These are phyloP conservation scores for Lepilemur septentrionalis DNA, from an alignment of 2,797 vertebrate species.

Conservation along the genomic window DNA sequence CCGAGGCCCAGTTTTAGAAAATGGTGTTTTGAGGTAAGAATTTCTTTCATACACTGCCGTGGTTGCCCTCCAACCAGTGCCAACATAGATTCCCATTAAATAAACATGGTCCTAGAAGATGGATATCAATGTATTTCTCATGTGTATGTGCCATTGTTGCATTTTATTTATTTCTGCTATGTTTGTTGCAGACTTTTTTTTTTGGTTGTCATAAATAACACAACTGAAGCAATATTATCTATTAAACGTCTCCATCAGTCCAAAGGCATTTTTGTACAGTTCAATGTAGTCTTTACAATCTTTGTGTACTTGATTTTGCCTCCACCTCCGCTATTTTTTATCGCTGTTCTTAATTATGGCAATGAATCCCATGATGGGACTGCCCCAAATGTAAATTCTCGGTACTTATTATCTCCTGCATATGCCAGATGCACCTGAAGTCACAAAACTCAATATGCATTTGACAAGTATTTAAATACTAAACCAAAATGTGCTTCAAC, in stretches of 20 bases:
- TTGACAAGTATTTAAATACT: conserved; percentile 60
- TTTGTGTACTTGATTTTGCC: neutral
- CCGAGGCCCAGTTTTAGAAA: neutral
- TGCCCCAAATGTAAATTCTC: conserved; percentile 23
- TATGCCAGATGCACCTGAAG: conserved; percentile 45
- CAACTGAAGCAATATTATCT: neutral
- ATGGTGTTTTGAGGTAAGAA: neutral
- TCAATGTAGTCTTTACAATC: neutral
- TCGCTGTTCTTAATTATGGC: conserved; percentile 48
- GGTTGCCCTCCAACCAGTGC: neutral
- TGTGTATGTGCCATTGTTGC: neutral
- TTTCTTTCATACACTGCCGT: neutral
- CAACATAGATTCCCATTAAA: neutral
- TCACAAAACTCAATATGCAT: conserved; percentile 46
- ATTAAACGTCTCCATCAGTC: neutral
- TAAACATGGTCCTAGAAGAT: neutral
- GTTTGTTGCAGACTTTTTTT: neutral
- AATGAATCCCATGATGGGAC: neutral
- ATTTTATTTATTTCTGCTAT: conserved; percentile 8
- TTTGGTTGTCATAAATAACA: conserved; percentile 29
- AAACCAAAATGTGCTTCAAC: conserved; percentile 46
- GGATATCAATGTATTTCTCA: neutral
- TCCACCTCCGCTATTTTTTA: neutral
- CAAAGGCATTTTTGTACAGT: neutral
- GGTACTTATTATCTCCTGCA: conserved; percentile 53